These are phyloP conservation scores for Protobothrops flavoviridis DNA, from an alignment of 2,113 vertebrate species.

Conservation along the genomic window DNA sequence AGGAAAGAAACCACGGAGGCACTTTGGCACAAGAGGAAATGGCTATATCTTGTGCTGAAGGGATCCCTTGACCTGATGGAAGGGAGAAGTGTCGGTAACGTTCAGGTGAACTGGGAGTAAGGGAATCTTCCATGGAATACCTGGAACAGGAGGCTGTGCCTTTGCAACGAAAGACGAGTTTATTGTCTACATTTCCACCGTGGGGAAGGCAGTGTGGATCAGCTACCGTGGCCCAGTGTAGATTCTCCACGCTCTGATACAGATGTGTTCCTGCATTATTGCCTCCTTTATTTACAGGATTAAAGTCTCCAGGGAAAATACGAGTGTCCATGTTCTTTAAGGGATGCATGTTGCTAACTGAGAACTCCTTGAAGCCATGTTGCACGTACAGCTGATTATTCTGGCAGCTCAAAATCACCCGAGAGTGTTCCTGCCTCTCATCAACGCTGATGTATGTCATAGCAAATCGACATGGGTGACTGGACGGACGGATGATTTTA, in stretches of 20 bases:
- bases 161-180: slow-evolving; percentile 76
- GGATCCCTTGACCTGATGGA: slow-evolving; percentile 55
- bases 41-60: slow-evolving; percentile 63
- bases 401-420: slow-evolving; percentile 77
- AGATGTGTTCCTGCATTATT: slow-evolving; percentile 66
- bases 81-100: slow-evolving; percentile 67
- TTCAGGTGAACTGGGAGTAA: slow-evolving; percentile 55
- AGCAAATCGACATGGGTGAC: slow-evolving; percentile 70
- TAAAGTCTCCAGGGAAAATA: slow-evolving; percentile 52
- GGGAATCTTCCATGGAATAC: slow-evolving; percentile 62
- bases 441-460: slow-evolving; percentile 71
- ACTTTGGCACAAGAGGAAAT: slow-evolving; percentile 69
- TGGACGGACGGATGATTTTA: slow-evolving; percentile 62
- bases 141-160: slow-evolving; percentile 75
- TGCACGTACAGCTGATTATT: slow-evolving; percentile 76
- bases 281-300: slow-evolving; percentile 44
- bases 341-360: slow-evolving; percentile 68
- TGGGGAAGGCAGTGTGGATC: slow-evolving; percentile 68
- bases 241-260: slow-evolving; percentile 87
- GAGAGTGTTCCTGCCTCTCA: slow-evolving; percentile 72
- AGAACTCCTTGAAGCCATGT: slow-evolving; percentile 77
- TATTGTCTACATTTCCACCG: slow-evolving; percentile 76
- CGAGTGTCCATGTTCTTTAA: slow-evolving; percentile 66
- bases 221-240: slow-evolving; percentile 74
- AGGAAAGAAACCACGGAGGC: slow-evolving; percentile 77